A percentile compares a stretch with the other conserved stretches of the same genome.
These are phyloP conservation scores for Stenurella melanura DNA, from an alignment of 2,888 invertebrate species.

Conservation along the genomic window DNA sequence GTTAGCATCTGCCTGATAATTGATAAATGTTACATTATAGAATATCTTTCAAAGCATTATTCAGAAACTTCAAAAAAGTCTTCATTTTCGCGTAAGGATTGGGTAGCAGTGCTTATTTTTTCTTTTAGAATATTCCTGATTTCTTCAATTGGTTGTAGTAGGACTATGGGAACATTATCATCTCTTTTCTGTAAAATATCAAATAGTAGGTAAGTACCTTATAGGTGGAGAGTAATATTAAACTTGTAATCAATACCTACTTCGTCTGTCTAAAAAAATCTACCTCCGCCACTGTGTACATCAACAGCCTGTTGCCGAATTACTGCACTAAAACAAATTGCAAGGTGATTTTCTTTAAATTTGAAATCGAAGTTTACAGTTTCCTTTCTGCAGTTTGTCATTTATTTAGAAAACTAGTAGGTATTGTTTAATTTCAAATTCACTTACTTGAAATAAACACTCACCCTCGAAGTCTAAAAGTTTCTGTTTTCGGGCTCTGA, in stretches of 20 bases:
- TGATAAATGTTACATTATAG: no score
- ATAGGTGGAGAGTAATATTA: no score
- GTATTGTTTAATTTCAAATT: conserved; percentile 20
- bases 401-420: not conserved
- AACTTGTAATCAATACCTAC: no score
- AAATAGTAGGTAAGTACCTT: not conserved
- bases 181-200: conserved; percentile 85
- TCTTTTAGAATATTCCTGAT: conserved; percentile 81
- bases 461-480: conserved; percentile 96
- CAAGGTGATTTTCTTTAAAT: not conserved
- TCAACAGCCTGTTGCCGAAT: no score
- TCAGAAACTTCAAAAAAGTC: not conserved
- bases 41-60: not conserved
- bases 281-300: not conserved
- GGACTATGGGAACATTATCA: conserved; percentile 91
- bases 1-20: no score
- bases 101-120: conserved; percentile 67
- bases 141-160: conserved; percentile 85
- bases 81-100: not conserved
- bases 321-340: not conserved
- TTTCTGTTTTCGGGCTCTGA: conserved; percentile 94
- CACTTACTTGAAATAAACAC: conserved; percentile 89
- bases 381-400: not conserved
- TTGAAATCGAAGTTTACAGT: not conserved
- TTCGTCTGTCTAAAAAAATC: not conserved